These are phyloP conservation scores for Calameuta pallipes DNA, from an alignment of 2,888 invertebrate species.

Conservation along the genomic window DNA sequence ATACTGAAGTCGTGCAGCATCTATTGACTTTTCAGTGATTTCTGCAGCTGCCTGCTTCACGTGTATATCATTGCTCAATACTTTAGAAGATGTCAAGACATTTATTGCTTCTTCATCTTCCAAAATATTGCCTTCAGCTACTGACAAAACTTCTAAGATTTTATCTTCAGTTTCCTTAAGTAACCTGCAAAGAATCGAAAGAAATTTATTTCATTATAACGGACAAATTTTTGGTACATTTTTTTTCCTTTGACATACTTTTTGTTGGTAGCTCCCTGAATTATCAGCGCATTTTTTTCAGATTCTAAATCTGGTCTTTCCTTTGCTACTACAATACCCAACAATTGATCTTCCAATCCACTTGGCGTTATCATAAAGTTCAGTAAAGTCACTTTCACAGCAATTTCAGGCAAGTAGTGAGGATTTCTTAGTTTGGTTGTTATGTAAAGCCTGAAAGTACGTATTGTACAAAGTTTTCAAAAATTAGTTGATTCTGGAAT, in stretches of 20 bases:
- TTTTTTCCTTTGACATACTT: slow-evolving; percentile 51
- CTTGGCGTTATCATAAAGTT: slow-evolving; percentile 94
- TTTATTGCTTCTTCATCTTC: slow-evolving; percentile 93
- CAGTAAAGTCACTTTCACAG: slow-evolving; percentile 89
- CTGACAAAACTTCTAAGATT: slow-evolving; percentile 82
- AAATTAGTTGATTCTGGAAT: not conserved
- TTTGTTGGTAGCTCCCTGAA: slow-evolving; percentile 88
- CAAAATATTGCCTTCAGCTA: slow-evolving; percentile 81
- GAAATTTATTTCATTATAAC: not conserved
- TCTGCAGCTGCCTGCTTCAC: slow-evolving; percentile 91
- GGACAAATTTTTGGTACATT: not conserved
- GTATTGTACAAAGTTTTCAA: too few relatives aligned
- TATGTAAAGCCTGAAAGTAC: slow-evolving; percentile 80
- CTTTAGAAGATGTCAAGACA: slow-evolving; percentile 89
- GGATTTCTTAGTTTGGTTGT: slow-evolving; percentile 94
- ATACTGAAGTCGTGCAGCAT: slow-evolving; percentile 85
- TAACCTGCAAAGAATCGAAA: slow-evolving; percentile 65
- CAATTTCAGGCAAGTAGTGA: slow-evolving; percentile 93
- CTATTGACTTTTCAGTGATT: slow-evolving; percentile 91
- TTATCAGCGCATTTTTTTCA: slow-evolving; percentile 87
- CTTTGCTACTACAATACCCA: slow-evolving; percentile 91
- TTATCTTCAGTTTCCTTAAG: slow-evolving; percentile 92
- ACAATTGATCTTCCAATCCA: slow-evolving; percentile 89
- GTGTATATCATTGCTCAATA: slow-evolving; percentile 89
- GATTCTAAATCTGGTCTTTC: slow-evolving; percentile 93